phyloP scores from a whole-genome alignment of 2,797 vertebrate genomes.

The Schizopygopsis malacanthus region DNA sequence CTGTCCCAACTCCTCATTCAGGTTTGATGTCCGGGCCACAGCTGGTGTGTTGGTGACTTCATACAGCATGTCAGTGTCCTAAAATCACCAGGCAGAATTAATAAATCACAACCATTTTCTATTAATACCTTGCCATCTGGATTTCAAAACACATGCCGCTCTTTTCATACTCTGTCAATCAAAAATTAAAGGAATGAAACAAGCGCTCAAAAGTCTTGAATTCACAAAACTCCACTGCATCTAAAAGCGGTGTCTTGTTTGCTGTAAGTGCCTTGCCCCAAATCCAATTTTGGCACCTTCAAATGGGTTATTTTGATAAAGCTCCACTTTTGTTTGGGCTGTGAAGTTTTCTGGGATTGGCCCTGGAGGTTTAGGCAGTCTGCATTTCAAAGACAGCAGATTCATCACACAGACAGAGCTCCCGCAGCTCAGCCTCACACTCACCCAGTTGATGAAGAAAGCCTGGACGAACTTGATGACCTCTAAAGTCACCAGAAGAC shows the following conservation, averaged over 20 bases:
- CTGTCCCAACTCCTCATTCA: slow-evolving; percentile 98
- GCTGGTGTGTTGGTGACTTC: slow-evolving; percentile 94
- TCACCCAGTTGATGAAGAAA: slow-evolving; percentile 99
- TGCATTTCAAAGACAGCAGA: slow-evolving; percentile 28
- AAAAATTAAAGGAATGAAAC: background rate
- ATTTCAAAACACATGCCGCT: background rate
- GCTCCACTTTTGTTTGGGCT: slow-evolving; percentile 28
- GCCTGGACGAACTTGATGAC: slow-evolving; percentile 99
- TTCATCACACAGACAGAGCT: slow-evolving; percentile 17
- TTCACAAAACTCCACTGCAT: slow-evolving; percentile 24
- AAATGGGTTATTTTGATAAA: slow-evolving; percentile 52
- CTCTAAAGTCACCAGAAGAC: slow-evolving; percentile 96
- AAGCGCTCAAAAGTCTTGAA: background rate
- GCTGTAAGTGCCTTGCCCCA: slow-evolving; percentile 31
- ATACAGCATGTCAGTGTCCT: slow-evolving; percentile 98
- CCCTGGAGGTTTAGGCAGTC: slow-evolving; percentile 27
- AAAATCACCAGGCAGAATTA: slow-evolving; percentile 49
- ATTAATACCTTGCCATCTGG: background rate
- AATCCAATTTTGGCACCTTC: slow-evolving; percentile 48
- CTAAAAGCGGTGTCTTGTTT: slow-evolving; percentile 18
- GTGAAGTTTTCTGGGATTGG: slow-evolving; percentile 26
- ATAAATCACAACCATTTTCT: slow-evolving; percentile 4
- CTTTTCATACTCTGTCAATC: background rate
- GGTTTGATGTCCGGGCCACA: slow-evolving; percentile 96
- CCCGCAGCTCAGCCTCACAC: slow-evolving; percentile 49